Conservation (phyloP, 2,797 vertebrate genomes). For the Clamator glandarius region DNA sequence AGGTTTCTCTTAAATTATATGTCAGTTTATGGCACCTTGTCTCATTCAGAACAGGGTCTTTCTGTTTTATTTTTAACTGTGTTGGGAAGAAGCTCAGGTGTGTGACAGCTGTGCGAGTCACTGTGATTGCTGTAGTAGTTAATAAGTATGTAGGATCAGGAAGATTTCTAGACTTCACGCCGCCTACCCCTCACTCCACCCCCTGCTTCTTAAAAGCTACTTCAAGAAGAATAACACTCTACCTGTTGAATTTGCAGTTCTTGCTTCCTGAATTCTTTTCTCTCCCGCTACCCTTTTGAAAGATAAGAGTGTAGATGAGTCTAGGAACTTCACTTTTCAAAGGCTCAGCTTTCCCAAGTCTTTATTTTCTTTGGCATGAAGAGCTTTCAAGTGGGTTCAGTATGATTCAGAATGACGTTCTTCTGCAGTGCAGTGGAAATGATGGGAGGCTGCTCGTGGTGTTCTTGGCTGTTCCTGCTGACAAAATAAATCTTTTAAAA, state of each 20-base stretch:
- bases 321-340: not conserved
- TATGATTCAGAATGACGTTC: not conserved
- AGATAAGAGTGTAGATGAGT: not conserved
- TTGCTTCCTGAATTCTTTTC: not conserved
- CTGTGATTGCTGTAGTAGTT: not conserved
- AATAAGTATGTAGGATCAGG: not conserved
- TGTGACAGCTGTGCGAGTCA: not conserved
- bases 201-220: not conserved
- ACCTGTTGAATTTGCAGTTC: not conserved
- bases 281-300: not conserved
- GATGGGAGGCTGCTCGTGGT: not conserved
- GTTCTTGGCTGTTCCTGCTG: slow-evolving; percentile 4
- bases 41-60: not conserved
- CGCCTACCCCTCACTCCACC: too few relatives aligned
- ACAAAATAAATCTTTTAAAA: not conserved
- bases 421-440: not conserved
- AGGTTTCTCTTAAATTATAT: not conserved
- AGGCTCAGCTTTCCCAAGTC: not conserved
- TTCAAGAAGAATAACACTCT: not conserved
- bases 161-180: not conserved
- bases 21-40: not conserved
- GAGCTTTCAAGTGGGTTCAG: not conserved
- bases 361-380: not conserved
- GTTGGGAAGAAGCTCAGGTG: not conserved
- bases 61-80: not conserved